phyloP scores from a whole-genome alignment of 64 coral and sea anemone species.

The Porites australiensis region DNA sequence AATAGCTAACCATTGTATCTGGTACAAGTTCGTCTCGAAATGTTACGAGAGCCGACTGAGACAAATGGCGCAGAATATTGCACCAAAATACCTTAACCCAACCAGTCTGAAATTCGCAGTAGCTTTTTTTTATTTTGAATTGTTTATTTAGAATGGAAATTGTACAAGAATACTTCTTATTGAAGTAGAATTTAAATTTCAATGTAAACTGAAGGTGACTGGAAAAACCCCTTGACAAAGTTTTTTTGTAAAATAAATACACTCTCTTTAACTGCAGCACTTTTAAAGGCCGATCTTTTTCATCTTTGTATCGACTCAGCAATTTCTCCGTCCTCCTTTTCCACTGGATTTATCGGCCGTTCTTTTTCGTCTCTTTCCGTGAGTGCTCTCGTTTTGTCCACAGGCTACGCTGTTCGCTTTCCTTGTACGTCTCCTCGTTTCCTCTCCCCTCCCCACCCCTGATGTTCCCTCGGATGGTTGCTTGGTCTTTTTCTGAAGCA shows the following conservation, averaged over 20 bases:
- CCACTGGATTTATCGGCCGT: constrained; percentile 16
- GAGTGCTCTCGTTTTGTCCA: neutral
- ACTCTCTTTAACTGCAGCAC: neutral
- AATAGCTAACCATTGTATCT: too few species aligned
- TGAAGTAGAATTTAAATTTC: neutral
- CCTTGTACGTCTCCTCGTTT: constrained; percentile 11
- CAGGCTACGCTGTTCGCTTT: constrained; percentile 30
- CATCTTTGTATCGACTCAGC: neutral
- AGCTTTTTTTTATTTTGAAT: neutral
- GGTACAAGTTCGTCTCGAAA: too few species aligned
- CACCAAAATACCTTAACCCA: too few species aligned
- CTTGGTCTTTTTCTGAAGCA: constrained; percentile 26
- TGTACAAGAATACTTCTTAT: neutral
- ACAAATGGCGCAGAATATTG: too few species aligned
- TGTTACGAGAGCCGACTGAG: too few species aligned
- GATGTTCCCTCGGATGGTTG: constrained; percentile 19
- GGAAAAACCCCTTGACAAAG: neutral
- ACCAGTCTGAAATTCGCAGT: neutral
- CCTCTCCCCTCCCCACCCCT: constrained; percentile 7
- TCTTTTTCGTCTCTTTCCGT: constrained; percentile 15
- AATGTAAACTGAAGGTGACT: neutral
- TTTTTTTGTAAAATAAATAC: neutral
- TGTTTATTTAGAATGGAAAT: constrained; percentile 1
- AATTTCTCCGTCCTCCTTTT: constrained; percentile 46
- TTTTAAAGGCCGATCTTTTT: neutral